These are phyloP conservation scores for Toxotes chatareus DNA, from an alignment of 2,113 vertebrate genomes.

Conservation along the genomic window DNA sequence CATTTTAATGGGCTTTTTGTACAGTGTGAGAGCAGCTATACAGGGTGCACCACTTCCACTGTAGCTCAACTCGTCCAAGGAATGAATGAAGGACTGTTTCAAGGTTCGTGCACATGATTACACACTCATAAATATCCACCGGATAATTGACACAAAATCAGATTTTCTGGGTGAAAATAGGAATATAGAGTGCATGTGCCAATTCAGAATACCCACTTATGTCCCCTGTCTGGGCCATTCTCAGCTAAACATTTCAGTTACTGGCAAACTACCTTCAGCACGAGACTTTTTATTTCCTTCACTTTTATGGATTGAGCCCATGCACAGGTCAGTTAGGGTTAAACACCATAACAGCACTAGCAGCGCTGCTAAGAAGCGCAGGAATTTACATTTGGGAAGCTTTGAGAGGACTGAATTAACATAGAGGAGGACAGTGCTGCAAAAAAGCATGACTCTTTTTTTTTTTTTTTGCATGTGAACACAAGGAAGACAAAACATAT, in stretches of 20 bases:
- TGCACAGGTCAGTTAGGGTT: background rate
- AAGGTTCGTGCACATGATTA: background rate
- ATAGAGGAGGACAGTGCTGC: background rate
- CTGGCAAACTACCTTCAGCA: background rate
- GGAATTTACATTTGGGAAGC: background rate
- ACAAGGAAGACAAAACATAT: background rate
- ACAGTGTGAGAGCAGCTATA: no score
- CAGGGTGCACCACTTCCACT: background rate
- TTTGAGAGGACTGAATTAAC: background rate
- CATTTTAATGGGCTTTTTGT: no score
- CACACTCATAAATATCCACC: background rate
- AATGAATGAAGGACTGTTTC: background rate
- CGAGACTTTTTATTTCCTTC: background rate
- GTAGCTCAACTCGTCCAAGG: background rate
- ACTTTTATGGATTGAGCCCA: background rate
- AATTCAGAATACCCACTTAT: no score
- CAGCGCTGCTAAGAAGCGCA: background rate
- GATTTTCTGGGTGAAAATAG: background rate
- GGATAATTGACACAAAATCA: background rate
- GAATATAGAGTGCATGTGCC: background rate
- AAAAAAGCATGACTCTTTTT: no score
- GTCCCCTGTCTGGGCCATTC: background rate
- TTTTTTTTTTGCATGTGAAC: background rate
- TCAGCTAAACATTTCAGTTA: background rate
- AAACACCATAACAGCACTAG: background rate